Conservation (phyloP, 2,888 invertebrate genomes). For the Idaea straminata region DNA sequence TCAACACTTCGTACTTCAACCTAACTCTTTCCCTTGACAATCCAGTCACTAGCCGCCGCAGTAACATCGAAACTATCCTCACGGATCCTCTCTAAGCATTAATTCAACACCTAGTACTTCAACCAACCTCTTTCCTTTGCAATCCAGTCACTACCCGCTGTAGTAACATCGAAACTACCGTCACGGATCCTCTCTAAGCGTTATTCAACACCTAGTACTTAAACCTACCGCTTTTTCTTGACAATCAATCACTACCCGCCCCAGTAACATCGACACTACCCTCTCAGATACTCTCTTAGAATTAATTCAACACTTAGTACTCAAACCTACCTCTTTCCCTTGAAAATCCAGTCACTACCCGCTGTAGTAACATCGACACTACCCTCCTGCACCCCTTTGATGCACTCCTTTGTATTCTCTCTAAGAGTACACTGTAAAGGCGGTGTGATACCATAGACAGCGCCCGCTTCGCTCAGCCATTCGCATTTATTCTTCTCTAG, state of each 20-base stretch:
- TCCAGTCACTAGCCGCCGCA: too few species aligned
- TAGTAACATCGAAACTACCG: too few species aligned
- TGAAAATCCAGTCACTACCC: slow-evolving; percentile 85
- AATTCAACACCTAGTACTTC: too few species aligned
- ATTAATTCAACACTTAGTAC: slow-evolving; percentile 42
- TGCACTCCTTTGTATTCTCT: slow-evolving; percentile 81
- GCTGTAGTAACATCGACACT: slow-evolving; percentile 86
- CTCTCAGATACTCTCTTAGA: slow-evolving; percentile 83
- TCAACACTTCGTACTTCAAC: too few species aligned
- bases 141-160: neutral
- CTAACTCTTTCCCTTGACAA: too few species aligned
- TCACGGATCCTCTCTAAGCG: too few species aligned
- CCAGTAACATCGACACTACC: slow-evolving; percentile 86
- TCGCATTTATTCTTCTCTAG: slow-evolving; percentile 88
- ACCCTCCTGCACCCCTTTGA: slow-evolving; percentile 82
- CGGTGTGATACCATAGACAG: slow-evolving; percentile 88
- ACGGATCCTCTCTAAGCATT: too few species aligned
- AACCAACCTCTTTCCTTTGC: neutral
- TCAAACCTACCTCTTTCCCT: slow-evolving; percentile 80
- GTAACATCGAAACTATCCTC: too few species aligned
- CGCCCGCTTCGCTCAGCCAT: slow-evolving; percentile 86
- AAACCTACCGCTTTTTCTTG: slow-evolving; percentile 81
- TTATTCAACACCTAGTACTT: too few species aligned
- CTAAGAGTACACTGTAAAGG: slow-evolving; percentile 87
- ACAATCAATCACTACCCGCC: slow-evolving; percentile 86